These are phyloP conservation scores for Molossus alvarezi DNA, from an alignment of 2,797 vertebrate genomes.

Conservation along the genomic window DNA sequence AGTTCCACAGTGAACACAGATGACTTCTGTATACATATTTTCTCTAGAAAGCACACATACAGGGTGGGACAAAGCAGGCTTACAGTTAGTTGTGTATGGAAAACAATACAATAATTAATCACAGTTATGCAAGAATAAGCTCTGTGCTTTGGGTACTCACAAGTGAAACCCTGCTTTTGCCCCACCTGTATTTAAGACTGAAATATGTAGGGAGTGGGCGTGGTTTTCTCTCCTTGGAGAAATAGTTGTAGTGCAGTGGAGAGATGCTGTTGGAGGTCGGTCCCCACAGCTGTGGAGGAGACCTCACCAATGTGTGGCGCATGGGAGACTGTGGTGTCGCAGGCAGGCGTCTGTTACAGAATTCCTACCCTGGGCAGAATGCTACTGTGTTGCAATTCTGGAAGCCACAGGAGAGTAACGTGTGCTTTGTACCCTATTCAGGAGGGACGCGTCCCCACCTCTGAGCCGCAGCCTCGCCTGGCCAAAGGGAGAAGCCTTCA, in stretches of 20 bases:
- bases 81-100: no score
- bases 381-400: not conserved
- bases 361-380: not conserved
- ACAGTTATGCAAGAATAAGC: not conserved
- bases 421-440: not conserved
- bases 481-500: not conserved
- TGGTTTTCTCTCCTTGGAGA: not conserved
- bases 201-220: not conserved
- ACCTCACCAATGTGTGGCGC: not conserved
- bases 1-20: not conserved
- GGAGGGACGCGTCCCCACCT: not conserved
- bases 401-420: not conserved
- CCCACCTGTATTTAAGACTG: not conserved
- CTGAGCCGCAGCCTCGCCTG: not conserved
- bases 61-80: not conserved
- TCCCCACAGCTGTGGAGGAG: not conserved
- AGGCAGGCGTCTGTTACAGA: not conserved
- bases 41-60: slow-evolving; percentile 5
- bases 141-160: not conserved
- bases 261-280: not conserved
- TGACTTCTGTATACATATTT: not conserved
- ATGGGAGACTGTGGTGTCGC: not conserved
- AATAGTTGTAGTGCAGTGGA: not conserved
- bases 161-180: accelerated
- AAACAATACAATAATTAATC: no score